phyloP scores from a whole-genome alignment of 2,797 vertebrate genomes.

The Chaenodraco wilsoni region DNA sequence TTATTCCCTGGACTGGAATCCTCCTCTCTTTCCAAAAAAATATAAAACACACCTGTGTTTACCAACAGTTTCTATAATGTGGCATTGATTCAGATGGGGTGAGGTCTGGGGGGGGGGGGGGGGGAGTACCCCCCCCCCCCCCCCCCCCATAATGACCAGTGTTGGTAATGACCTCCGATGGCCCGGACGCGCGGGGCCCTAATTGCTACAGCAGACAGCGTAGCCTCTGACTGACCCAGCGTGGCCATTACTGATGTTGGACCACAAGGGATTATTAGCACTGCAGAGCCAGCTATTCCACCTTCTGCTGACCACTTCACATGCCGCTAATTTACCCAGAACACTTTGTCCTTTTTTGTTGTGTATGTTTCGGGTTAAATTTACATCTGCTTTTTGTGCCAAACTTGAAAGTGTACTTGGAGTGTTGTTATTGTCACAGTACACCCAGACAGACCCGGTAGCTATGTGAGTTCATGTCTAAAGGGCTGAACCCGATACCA shows the following conservation, averaged over 20 bases:
- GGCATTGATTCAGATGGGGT: constrained; percentile 43
- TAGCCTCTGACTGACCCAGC: constrained; percentile 79
- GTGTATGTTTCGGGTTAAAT: background rate
- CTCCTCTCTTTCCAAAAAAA: background rate
- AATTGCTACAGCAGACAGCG: constrained; percentile 78
- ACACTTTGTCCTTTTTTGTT: constrained; percentile 11
- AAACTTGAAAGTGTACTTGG: constrained; percentile 9
- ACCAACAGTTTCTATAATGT: constrained; percentile 42
- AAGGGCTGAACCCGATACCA: constrained; percentile 61
- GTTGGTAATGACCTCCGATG: constrained; percentile 78
- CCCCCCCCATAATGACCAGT: constrained; percentile 71
- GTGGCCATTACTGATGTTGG: constrained; percentile 54
- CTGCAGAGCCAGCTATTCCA: constrained; percentile 28
- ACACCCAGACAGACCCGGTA: constrained; percentile 33
- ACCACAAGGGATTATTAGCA: constrained; percentile 56
- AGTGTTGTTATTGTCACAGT: constrained; percentile 38
- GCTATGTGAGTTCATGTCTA: constrained; percentile 54
- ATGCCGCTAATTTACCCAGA: constrained; percentile 14
- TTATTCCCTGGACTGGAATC: background rate
- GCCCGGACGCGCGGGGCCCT: constrained; percentile 67
- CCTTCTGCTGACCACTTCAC: constrained; percentile 14
- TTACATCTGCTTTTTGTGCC: constrained; percentile 5
- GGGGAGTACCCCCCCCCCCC: constrained; percentile 45
- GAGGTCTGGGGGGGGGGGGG: constrained; percentile 48
- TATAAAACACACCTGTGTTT: constrained; percentile 34